phyloP scores from a whole-genome alignment of 2,797 vertebrate species.

The Lycodopsis pacificus region DNA sequence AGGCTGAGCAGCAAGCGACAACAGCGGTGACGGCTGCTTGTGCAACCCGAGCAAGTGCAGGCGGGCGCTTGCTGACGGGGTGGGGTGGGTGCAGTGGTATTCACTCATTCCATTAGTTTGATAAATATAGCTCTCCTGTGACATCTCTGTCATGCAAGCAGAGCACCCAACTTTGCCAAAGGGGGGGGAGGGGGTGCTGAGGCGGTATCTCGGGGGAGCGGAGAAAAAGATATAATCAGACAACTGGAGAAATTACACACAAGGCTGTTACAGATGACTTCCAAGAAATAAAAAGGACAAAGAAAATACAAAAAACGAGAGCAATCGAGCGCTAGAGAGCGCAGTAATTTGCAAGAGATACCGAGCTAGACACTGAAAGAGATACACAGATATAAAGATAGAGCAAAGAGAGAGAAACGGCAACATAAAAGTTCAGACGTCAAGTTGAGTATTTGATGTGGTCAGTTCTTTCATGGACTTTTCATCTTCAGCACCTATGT shows the following conservation, averaged over 20 bases:
- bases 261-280: constrained; percentile 51
- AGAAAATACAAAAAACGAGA: constrained; percentile 44
- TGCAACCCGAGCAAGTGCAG: constrained; percentile 51
- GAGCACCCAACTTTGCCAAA: constrained; percentile 56
- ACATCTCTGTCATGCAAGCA: constrained; percentile 71
- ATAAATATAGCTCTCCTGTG: constrained; percentile 75
- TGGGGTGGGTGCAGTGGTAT: constrained; percentile 63
- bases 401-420: constrained; percentile 29
- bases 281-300: constrained; percentile 59
- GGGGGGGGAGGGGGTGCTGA: not conserved
- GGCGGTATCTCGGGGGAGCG: no score
- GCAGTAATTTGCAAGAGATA: constrained; percentile 47
- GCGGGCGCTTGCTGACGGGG: constrained; percentile 39
- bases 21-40: constrained; percentile 47
- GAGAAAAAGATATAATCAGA: constrained; percentile 57
- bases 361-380: constrained; percentile 25
- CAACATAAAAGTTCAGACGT: constrained; percentile 27
- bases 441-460: constrained; percentile 44
- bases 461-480: constrained; percentile 34
- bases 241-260: constrained; percentile 57
- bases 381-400: constrained; percentile 48
- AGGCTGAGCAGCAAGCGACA: constrained; percentile 56
- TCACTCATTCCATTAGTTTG: constrained; percentile 82
- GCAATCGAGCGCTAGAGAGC: constrained; percentile 35
- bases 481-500: constrained; percentile 41